These are phyloP conservation scores for Enteromius radiatus DNA, from an alignment of 2,797 vertebrate species.

Conservation along the genomic window DNA sequence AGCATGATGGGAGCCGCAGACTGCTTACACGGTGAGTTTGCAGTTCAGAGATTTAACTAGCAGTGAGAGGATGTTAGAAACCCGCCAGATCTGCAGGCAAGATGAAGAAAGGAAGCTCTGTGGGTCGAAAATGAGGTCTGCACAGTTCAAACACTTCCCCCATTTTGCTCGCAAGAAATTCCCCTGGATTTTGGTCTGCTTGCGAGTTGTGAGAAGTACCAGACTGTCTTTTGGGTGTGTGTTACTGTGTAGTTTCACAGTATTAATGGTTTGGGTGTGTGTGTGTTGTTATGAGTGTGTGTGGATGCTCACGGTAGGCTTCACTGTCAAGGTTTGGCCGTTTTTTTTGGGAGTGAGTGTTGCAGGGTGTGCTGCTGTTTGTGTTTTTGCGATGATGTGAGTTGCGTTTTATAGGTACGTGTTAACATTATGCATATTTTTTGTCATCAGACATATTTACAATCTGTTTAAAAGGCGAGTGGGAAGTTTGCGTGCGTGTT, in stretches of 20 bases:
- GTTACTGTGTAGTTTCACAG: conserved; percentile 21
- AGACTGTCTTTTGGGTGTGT: conserved; percentile 27
- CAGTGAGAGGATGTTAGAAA: conserved; percentile 20
- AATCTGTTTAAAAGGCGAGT: conserved; percentile 14
- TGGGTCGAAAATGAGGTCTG: conserved; percentile 1
- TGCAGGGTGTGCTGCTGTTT: conserved; percentile 21
- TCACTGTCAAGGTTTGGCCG: not conserved
- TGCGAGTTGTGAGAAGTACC: not conserved
- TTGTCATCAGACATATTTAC: not conserved
- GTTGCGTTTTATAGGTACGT: not conserved
- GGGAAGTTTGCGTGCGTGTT: conserved; percentile 10
- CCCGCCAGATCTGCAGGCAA: not conserved
- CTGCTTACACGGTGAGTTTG: conserved; percentile 80
- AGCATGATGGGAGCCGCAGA: conserved; percentile 71
- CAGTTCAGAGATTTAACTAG: conserved; percentile 9
- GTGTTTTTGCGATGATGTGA: not conserved
- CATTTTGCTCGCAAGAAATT: not conserved
- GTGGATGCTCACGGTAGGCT: conserved; percentile 17
- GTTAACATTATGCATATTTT: not conserved
- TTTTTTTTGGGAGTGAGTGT: conserved; percentile 42
- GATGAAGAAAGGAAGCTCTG: conserved; percentile 5
- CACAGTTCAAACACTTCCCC: not conserved
- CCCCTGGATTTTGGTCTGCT: not conserved
- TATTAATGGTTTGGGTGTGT: conserved; percentile 46
- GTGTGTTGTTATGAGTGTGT: conserved; percentile 32